phyloP scores from a whole-genome alignment of 2,113 vertebrate species.

The Brachypodius melanocephalos region DNA sequence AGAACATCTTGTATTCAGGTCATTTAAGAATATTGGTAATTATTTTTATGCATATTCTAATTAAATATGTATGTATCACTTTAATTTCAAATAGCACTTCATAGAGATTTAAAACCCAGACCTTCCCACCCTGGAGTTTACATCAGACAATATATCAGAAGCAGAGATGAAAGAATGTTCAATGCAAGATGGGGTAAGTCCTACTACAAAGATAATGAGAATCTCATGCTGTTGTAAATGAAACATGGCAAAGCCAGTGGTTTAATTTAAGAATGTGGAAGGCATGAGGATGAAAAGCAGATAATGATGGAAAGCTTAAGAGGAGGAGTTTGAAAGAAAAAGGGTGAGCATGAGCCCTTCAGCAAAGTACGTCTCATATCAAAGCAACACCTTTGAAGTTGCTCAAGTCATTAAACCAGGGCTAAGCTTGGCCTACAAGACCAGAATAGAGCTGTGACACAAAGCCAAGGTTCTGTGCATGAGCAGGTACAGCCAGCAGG shows the following conservation, averaged over 20 bases:
- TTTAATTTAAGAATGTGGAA: conserved; percentile 11
- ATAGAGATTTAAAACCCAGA: background rate
- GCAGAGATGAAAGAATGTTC: background rate
- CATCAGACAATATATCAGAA: background rate
- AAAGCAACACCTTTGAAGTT: conserved; percentile 1
- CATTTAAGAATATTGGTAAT: conserved; percentile 18
- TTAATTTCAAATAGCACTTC: conserved; percentile 48
- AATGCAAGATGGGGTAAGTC: background rate
- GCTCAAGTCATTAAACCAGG: background rate
- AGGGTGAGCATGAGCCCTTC: background rate
- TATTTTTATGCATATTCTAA: conserved; percentile 36
- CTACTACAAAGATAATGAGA: background rate
- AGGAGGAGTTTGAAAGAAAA: background rate
- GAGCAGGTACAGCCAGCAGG: background rate
- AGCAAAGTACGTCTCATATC: background rate
- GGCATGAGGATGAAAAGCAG: background rate
- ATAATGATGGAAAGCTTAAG: background rate
- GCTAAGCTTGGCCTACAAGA: background rate
- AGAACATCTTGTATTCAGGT: background rate
- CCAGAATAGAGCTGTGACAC: background rate
- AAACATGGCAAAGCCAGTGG: background rate
- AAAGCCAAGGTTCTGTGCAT: background rate
- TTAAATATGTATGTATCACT: conserved; percentile 42
- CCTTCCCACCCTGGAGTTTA: background rate
- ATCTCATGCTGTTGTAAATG: background rate